Evolutionary conservation across 2,113 vertebrate species (phyloP).

Genomic region (Lucifuga dentata): DNA sequence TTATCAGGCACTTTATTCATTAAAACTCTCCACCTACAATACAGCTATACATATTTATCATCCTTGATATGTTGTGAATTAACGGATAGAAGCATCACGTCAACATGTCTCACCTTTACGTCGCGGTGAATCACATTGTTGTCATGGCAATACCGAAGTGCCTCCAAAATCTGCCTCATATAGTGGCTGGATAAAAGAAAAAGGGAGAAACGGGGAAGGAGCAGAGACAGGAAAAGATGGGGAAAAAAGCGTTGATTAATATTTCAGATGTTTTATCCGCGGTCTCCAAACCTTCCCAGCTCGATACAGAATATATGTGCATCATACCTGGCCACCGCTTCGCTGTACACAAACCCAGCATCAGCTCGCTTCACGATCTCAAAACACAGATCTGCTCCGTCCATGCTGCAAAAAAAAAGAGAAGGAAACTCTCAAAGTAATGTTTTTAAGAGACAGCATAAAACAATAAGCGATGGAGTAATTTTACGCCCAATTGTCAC

Average conservation of each 20-base stretch:
- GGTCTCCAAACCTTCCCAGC: neutral
- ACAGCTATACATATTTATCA: no score
- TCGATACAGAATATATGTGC: neutral
- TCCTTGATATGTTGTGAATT: no score
- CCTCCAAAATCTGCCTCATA: slow-evolving; percentile 97
- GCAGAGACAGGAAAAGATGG: neutral
- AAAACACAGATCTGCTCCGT: slow-evolving; percentile 94
- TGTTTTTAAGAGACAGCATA: neutral
- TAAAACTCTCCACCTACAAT: no score
- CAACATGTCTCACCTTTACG: slow-evolving; percentile 89
- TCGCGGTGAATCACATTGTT: slow-evolving; percentile 98
- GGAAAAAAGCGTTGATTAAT: neutral
- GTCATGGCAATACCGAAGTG: slow-evolving; percentile 96
- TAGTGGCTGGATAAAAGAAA: slow-evolving; percentile 96
- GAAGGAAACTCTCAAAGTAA: no score
- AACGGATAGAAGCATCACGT: no score
- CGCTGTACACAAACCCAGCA: slow-evolving; percentile 96
- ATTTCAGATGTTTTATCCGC: slow-evolving; percentile 4
- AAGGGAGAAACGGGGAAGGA: slow-evolving; percentile 7
- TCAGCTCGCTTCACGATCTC: slow-evolving; percentile 95
- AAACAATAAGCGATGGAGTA: slow-evolving; percentile 1
- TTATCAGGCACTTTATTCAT: no score
- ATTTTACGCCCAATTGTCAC: slow-evolving; percentile 30
- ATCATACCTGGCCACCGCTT: slow-evolving; percentile 93
- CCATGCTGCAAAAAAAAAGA: slow-evolving; percentile 94